Evolutionary conservation across 1,140 invertebrate genomes (phyloP), one percentile per base, ranked within the genome.

Genomic region (Drosophila micromelanica): DNA sequence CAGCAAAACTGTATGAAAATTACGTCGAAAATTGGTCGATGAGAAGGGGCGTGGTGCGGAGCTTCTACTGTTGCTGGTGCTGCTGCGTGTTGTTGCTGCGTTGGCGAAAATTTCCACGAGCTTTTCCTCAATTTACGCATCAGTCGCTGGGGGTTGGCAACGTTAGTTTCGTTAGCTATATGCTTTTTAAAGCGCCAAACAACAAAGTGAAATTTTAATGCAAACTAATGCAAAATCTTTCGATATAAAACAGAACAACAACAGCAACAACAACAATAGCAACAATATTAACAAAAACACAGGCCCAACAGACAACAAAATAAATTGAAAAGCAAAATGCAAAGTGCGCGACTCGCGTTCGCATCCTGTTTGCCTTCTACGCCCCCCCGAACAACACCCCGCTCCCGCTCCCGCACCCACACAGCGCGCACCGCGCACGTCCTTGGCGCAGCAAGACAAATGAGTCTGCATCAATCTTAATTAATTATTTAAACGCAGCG

Each of bases 381-480:
- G n/a, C 11, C 32, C 11, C 17, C 30, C 17, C n/a, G n/a, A n/a
- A n/a, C n/a, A n/a, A n/a, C n/a, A n/a, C n/a, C n/a, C n/a, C n/a
- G n/a, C n/a, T n/a, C n/a, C n/a, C n/a, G n/a, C 20, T 3, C 23
- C 12, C 23, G 49, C 40, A 20, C 30, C 42, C 60, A 20, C 42
- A 13, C 57, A 12, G 42, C 13, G 13, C 13, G 17, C 7, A 17
- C 49, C 38, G 17, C 51, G 42, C 48, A 64, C 81, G 59, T 86
- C 74, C 78, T 81, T 78, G 75, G 78, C 63, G 76, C 68, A 76
- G 78, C 82, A 77, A 90, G 84, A 89, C 84, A 89, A 89, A 89
- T 89, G 85, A 89, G 85, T 89, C 84, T 90, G 84, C 84, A 89
- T 89, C 84, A 89, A 89, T 89, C 84, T 89, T 89, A 89, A 89